Evolutionary conservation across 2,888 invertebrate species (phyloP).

Genomic region (Macrosiphum euphorbiae): DNA sequence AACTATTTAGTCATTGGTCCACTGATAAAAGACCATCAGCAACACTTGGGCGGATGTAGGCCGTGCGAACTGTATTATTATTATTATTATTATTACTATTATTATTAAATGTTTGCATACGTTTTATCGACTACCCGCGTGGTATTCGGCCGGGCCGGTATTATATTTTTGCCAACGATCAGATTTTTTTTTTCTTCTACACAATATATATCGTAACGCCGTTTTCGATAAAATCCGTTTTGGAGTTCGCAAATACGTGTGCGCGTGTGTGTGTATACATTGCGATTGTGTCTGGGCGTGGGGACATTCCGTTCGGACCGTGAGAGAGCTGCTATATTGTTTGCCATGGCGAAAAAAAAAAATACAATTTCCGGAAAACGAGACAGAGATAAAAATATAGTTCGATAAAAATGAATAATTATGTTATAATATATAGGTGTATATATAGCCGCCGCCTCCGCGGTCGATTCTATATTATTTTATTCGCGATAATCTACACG

Average conservation of each 20-base stretch:
- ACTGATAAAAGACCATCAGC: conserved; percentile 60
- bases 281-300: background rate
- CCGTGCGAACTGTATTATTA: conserved; percentile 34
- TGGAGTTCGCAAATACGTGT: background rate
- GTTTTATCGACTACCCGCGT: conserved; percentile 1
- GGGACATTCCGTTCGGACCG: conserved; percentile 40
- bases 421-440: background rate
- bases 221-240: conserved; percentile 38
- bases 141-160: background rate
- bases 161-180: conserved; percentile 24
- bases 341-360: conserved; percentile 40
- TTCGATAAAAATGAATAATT: conserved; percentile 32
- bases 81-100: conserved; percentile 18
- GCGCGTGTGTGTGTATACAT: background rate
- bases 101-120: background rate
- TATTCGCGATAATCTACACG: conserved; percentile 17
- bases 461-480: background rate
- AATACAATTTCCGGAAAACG: conserved; percentile 47
- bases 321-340: conserved; percentile 38
- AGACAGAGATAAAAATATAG: conserved; percentile 27
- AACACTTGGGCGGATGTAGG: conserved; percentile 31
- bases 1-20: conserved; percentile 52
- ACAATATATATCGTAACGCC: background rate
- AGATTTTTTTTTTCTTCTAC: background rate
- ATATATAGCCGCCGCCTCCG: background rate